Evolutionary conservation across 2,888 invertebrate species (phyloP), one percentile per base, ranked within the genome.

Genomic region (Morpho helenor): DNA sequence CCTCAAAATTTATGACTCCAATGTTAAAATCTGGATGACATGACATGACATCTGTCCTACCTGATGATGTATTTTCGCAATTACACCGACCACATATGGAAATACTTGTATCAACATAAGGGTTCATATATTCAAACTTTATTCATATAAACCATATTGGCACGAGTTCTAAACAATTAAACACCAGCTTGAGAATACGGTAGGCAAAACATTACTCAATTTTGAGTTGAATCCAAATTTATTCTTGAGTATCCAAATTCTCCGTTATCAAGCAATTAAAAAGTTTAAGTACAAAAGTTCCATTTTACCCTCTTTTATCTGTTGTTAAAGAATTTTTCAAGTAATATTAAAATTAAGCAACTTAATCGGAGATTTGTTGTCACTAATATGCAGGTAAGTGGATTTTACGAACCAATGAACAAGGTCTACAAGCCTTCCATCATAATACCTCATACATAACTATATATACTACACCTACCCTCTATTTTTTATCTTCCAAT

Each of bases 341-440:
- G 77, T 75, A 69, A 72, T 72, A 80, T 83, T 74, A 70, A 79
- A 79, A 73, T 77, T 68, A 75, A 73, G 70, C 66, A 73, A 65
- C 74, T 73, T 80, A 80, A 81, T 82, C 76, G 77, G 76, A 77
- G 74, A 82, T 83, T 76, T 77, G 69, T 76, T 56, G 59, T 65
- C 61, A 53, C 54, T 62, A 57, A 67, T 68, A 75, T 77, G 64
- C 73, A 74, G 80, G 81, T 84, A 83, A 84, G 66, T 75, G 74
- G 70, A 74, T 79, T 74, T 77, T 64, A 57, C 80, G 68, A 75
- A 62, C 68, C 78, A 76, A 47, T 70, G 75, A 67, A 64, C 75
- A 62, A 57, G 55, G 51, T 49, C 9, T n/a, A 50, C 39, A 8
- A 23, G 7, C 3, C 3, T 22, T 3, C 7, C 7, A 3, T 42